Percentiles rank a stretch among this genome's conserved stretches.
Conservation (phyloP, 2,113 vertebrate species). For the Nesogale talazaci region DNA sequence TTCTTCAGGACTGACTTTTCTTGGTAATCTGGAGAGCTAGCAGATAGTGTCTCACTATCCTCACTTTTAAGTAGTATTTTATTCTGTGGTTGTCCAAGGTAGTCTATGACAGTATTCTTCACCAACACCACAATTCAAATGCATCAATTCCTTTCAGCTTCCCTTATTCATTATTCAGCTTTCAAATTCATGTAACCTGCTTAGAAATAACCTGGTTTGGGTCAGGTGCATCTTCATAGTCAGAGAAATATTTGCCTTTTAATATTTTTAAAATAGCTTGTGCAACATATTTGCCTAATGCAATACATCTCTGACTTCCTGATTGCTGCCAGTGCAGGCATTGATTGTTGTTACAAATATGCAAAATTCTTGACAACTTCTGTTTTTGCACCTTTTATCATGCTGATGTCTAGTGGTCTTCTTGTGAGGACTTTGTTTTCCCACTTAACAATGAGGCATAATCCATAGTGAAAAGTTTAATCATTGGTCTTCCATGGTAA, state of each 20-base stretch:
- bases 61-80: background rate
- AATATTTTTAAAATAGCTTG: background rate
- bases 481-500: no score
- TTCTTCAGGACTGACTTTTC: no score
- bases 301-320: background rate
- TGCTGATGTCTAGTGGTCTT: background rate
- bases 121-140: background rate
- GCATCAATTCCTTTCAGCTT: background rate
- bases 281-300: background rate
- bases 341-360: background rate
- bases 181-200: background rate
- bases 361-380: background rate
- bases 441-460: background rate
- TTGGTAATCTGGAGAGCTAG: no score
- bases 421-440: background rate
- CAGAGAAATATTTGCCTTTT: background rate
- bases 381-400: background rate
- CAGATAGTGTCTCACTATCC: background rate
- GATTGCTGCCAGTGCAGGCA: background rate
- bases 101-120: background rate
- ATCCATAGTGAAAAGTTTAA: no score
- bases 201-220: background rate
- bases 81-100: background rate
- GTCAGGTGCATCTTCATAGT: background rate
- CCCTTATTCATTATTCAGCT: no score